These are phyloP conservation scores for Dorcus parallelipipedus DNA, from an alignment of 2,888 invertebrate species.

Conservation along the genomic window DNA sequence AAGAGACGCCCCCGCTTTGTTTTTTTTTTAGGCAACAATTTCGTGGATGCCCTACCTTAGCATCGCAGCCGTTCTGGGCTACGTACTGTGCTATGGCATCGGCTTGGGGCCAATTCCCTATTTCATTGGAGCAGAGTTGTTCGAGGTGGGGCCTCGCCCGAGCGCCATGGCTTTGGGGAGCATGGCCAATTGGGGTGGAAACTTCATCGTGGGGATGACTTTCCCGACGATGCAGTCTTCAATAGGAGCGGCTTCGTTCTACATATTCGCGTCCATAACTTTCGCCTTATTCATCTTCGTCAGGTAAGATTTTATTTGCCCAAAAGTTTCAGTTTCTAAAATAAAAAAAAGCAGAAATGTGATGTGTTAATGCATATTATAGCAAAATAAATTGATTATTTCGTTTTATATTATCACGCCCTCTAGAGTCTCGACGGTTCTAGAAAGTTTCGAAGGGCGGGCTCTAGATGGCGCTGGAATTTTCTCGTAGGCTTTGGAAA, in stretches of 20 bases:
- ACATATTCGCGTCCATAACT: conserved; percentile 65
- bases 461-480: too few species aligned
- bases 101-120: conserved; percentile 86
- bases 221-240: conserved; percentile 63
- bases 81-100: conserved; percentile 76
- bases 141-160: conserved; percentile 80
- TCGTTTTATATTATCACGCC: too few species aligned
- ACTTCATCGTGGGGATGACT: conserved; percentile 79
- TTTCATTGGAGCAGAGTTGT: conserved; percentile 82
- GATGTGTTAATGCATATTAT: too few species aligned
- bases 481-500: too few species aligned
- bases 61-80: conserved; percentile 67
- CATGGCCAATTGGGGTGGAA: conserved; percentile 83
- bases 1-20: not conserved
- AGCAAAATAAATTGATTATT: too few species aligned
- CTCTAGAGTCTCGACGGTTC: too few species aligned
- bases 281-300: conserved; percentile 57
- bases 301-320: conserved; percentile 50
- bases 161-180: conserved; percentile 85
- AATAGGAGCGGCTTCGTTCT: conserved; percentile 71
- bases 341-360: too few species aligned
- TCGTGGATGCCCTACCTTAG: conserved; percentile 72
- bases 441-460: too few species aligned
- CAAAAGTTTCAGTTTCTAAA: too few species aligned
- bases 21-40: conserved; percentile 53